Evolutionary conservation across 2,113 vertebrate species (phyloP), one percentile per base, ranked within the genome.

Genomic region (Neodontobutis hainanensis): DNA sequence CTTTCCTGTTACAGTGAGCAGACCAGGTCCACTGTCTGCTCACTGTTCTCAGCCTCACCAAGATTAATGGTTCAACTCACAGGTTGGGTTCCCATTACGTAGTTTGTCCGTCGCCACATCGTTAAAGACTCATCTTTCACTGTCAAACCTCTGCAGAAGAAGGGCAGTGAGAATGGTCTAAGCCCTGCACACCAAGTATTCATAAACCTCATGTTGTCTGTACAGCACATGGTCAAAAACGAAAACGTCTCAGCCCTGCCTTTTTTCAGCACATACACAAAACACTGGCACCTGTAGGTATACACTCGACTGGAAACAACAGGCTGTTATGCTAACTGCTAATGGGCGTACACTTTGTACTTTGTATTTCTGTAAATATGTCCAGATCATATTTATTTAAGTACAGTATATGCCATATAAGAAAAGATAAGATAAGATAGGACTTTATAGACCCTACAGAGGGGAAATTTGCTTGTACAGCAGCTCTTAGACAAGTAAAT

Each of bases 21-120:
- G 87, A 85, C 70, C 78, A 45, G 74, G 82, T 80, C 80, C 61
- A 66, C 63, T 67, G 68, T 85, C n/a, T n/a, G n/a, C n/a, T n/a
- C n/a, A n/a, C n/a, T n/a, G n/a, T n/a, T 73, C 62, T 73, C 32
- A 4, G 76, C 67, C 78, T 83, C 68, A 62, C 84, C 59, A 85
- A 88, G 87, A 89, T 89, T 80, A 88, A 91, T 91, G 81, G 78
- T 81, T 77, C 47, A 67, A 72, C 88, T 87, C 85, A 80, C 86
- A 87, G 83, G 83, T 89, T 87, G 83, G 83, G 76, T 81, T 87
- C 85, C 86, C 82, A 86, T 88, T 87, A 87, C 85, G 86, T 73
- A 83, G 88, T 82, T 73, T 88, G 77, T 91, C 90, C 70, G 66
- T 91, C 87, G 74, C 73, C 86, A 88, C 85, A 86, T 90, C 88